These are phyloP conservation scores for Alviniconcha strummeri DNA, from an alignment of 2,888 invertebrate species.

Conservation along the genomic window DNA sequence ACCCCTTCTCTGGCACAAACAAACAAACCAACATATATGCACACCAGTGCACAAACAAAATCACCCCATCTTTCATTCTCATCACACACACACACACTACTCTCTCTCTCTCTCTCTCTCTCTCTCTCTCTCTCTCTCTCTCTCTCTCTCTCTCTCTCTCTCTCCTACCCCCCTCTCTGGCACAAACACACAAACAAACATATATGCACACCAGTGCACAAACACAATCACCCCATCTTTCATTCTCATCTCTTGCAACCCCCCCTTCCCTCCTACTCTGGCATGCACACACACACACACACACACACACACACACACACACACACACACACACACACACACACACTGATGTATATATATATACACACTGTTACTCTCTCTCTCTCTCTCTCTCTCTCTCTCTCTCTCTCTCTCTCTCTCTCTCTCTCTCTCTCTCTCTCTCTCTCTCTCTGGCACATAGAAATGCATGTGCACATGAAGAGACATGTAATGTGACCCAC, in stretches of 20 bases:
- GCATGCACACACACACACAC: background rate
- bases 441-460: background rate
- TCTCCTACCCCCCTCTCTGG: too few relatives aligned
- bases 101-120: too few relatives aligned
- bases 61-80: too few relatives aligned
- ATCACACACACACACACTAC: too few relatives aligned
- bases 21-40: too few relatives aligned
- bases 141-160: too few relatives aligned
- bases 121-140: too few relatives aligned
- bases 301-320: background rate
- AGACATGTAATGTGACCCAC: background rate
- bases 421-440: background rate
- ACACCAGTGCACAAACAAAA: too few relatives aligned
- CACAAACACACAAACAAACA: too few relatives aligned
- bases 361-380: background rate
- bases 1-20: background rate
- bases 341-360: background rate
- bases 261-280: background rate
- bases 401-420: background rate
- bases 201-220: too few relatives aligned
- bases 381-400: background rate
- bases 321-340: background rate
- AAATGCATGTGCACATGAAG: background rate
- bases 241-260: background rate
- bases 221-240: background rate